Percentiles rank a stretch among this genome's conserved stretches.
Evolutionary conservation across 2,797 vertebrate genomes (phyloP).

Genomic region (Amphiprion clarkii): DNA sequence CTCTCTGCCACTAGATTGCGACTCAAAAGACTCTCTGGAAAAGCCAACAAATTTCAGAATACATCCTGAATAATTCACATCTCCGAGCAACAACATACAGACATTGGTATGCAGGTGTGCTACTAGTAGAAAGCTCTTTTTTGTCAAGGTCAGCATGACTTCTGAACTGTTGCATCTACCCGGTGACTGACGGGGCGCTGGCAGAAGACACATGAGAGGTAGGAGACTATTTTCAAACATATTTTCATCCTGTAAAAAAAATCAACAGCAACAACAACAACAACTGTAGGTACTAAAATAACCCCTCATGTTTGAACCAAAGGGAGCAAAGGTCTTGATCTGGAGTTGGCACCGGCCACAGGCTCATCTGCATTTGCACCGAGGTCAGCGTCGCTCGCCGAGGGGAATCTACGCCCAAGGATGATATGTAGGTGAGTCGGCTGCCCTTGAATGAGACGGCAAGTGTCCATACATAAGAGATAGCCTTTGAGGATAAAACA

Average conservation of each 20-base stretch:
- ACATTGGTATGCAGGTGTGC: constrained; percentile 61
- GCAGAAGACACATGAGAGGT: constrained; percentile 65
- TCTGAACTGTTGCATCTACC: constrained; percentile 61
- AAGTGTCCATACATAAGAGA: constrained; percentile 54
- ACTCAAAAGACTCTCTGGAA: constrained; percentile 14
- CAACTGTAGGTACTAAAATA: constrained; percentile 61
- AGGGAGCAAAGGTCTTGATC: constrained; percentile 73
- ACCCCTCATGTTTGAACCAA: constrained; percentile 69
- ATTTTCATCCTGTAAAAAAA: constrained; percentile 38
- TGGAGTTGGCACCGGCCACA: constrained; percentile 62
- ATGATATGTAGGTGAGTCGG: constrained; percentile 60
- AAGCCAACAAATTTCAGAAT: constrained; percentile 22
- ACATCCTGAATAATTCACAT: constrained; percentile 37
- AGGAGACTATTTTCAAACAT: constrained; percentile 46
- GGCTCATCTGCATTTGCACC: constrained; percentile 79
- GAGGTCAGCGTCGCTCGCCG: constrained; percentile 70
- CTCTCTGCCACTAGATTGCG: constrained; percentile 5
- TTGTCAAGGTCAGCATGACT: constrained; percentile 69
- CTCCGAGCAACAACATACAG: constrained; percentile 37
- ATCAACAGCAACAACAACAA: constrained; percentile 21
- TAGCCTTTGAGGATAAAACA: constrained; percentile 31
- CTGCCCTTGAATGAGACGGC: constrained; percentile 71
- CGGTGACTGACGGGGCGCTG: constrained; percentile 65
- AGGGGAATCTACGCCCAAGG: constrained; percentile 55
- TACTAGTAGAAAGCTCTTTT: constrained; percentile 39